phyloP scores from a whole-genome alignment of 2,113 vertebrate genomes.

The Astatotilapia flaviijosephi region DNA sequence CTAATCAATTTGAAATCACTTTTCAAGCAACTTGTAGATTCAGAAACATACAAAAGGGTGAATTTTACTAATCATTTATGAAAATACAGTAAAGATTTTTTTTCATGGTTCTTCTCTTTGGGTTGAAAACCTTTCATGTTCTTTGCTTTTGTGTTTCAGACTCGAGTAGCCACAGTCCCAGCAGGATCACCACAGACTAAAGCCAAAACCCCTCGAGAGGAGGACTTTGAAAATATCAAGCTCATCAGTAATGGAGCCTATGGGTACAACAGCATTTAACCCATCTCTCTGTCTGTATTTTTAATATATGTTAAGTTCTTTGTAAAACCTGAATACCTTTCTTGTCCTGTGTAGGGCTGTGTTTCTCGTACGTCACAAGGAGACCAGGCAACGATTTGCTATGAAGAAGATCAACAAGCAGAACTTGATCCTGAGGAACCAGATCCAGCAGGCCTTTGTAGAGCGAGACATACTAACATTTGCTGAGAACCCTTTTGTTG shows the following conservation, averaged over 20 bases:
- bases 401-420: constrained; percentile 99
- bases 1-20: neutral
- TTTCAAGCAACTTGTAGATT: neutral
- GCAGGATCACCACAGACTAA: constrained; percentile 69
- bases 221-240: constrained; percentile 96
- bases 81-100: neutral
- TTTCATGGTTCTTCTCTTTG: neutral
- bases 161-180: constrained; percentile 72
- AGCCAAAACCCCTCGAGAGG: constrained; percentile 86
- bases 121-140: neutral
- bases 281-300: neutral
- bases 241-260: constrained; percentile 98
- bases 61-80: neutral
- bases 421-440: constrained; percentile 95
- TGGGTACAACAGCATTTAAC: constrained; percentile 68
- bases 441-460: constrained; percentile 98
- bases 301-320: neutral
- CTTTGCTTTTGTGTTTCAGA: constrained; percentile 60
- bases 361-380: constrained; percentile 90
- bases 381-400: constrained; percentile 92
- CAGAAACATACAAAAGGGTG: neutral
- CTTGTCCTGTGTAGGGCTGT: constrained; percentile 74
- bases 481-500: constrained; percentile 95
- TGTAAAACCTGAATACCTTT: neutral
- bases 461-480: constrained; percentile 96